A percentile compares a stretch with the other conserved stretches of the same genome.
phyloP scores from a whole-genome alignment of 2,113 vertebrate genomes.

The Ramphastos sulfuratus region DNA sequence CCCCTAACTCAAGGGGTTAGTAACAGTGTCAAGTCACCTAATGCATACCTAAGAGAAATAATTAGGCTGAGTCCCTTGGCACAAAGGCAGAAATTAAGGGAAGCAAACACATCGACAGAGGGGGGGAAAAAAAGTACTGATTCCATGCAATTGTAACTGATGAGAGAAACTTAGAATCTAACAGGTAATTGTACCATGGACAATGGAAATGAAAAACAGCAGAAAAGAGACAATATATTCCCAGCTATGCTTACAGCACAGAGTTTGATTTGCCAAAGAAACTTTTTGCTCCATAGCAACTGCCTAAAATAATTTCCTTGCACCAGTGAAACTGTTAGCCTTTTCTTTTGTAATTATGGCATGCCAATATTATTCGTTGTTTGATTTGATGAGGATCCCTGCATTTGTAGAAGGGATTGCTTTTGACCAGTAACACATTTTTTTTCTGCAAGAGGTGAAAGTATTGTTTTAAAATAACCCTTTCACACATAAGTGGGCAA shows the following conservation, averaged over 20 bases:
- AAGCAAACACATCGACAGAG: neutral
- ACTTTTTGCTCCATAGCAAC: neutral
- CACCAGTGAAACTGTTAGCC: neutral
- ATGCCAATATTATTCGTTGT: neutral
- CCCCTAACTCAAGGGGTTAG: neutral
- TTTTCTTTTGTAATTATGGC: neutral
- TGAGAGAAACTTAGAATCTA: neutral
- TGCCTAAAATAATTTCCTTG: slow-evolving; percentile 1
- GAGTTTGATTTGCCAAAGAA: neutral
- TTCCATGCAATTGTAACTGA: neutral
- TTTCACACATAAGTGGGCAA: slow-evolving; percentile 18
- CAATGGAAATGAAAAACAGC: neutral
- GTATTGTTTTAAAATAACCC: neutral
- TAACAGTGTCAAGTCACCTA: neutral
- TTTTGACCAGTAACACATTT: neutral
- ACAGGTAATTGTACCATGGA: neutral
- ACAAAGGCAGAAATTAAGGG: neutral
- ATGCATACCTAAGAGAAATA: neutral
- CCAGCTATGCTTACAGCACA: neutral
- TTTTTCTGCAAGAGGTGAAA: neutral
- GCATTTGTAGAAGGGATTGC: neutral
- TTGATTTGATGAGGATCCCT: neutral
- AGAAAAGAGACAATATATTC: neutral
- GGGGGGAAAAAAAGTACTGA: neutral
- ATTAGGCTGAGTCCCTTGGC: neutral